Base-by-base conservation (phyloP, 2,113 vertebrate species). In the Trogon surrucura region DNA sequence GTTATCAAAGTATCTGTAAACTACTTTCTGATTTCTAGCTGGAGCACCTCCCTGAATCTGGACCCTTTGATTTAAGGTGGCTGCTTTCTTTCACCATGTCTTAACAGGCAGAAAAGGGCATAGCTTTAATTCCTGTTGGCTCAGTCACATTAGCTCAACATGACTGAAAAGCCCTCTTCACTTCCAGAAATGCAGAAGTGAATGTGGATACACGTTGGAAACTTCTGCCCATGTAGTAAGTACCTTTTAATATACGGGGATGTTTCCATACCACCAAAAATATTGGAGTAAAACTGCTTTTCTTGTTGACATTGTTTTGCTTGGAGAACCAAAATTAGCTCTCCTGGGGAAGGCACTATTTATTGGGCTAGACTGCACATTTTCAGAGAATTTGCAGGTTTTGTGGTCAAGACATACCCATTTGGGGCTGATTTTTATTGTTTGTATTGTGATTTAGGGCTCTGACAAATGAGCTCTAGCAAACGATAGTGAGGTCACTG, bases 41-140 rank as follows among this genome's bases (percentile, higher is more conserved):
- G 71, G 50, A 91, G 72, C 79, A 89, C 84, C 79, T 96, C 95
- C 91, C 81, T 90, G 90, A 75, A 85, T 86, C 54, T 78, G 71
- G 93, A 95, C 89, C 21, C 89, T 93, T 91, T 97, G 95, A 96
- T 95, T 95, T 93, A 89, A 93, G 36, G 74, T 84, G 79, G 90
- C 85, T 97, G 93, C 85, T 96, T 93, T 94, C 85, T 92, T 86
- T 95, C 65, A 83, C 95, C 91, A 2, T 96, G 96, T 94, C 92
- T 94, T 84, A 93, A 96, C 94, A 95, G 79, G 96, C 81, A 96
- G 87, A 41, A 86, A 77, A 61, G 58, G 54, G 91, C 88, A 93
- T 78, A 81, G 70, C 80, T 91, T 89, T 96, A 84, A 94, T 97
- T 94, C 91, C 91, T 91, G 53, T 87, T 96, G 83, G 73, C 73